A percentile compares a stretch with the other conserved stretches of the same genome.
Evolutionary conservation across 2,888 invertebrate genomes (phyloP).

Genomic region (Euproctis similis): DNA sequence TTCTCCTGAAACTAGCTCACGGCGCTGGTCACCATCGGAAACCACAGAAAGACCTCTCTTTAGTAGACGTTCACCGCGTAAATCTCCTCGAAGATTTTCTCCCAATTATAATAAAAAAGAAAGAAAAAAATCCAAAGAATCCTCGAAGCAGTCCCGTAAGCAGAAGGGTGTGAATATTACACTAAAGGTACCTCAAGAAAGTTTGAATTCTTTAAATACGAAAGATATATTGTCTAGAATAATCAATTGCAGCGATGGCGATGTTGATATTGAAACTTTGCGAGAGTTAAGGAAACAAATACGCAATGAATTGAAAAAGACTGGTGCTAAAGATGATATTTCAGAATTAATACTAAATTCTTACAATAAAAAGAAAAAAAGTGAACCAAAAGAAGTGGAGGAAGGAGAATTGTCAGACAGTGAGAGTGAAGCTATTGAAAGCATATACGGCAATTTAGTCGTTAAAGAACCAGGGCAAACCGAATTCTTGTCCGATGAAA

Average conservation of each 20-base stretch:
- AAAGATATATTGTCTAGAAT: slow-evolving; percentile 62
- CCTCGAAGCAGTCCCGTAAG: slow-evolving; percentile 19
- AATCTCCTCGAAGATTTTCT: slow-evolving; percentile 38
- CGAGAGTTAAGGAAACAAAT: slow-evolving; percentile 64
- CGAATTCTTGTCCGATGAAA: slow-evolving; percentile 25
- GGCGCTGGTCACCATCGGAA: slow-evolving; percentile 26
- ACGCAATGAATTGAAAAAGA: slow-evolving; percentile 62
- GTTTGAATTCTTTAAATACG: slow-evolving; percentile 53
- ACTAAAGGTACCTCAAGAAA: slow-evolving; percentile 61
- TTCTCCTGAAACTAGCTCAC: slow-evolving; percentile 45
- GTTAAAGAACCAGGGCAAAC: slow-evolving; percentile 21
- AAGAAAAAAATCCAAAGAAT: slow-evolving; percentile 41
- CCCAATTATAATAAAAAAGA: slow-evolving; percentile 48
- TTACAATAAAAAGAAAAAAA: slow-evolving; percentile 36
- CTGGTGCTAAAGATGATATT: slow-evolving; percentile 60
- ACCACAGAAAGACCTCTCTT: slow-evolving; percentile 38
- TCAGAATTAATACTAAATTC: slow-evolving; percentile 63
- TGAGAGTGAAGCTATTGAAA: slow-evolving; percentile 64
- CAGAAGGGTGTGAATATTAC: slow-evolving; percentile 59
- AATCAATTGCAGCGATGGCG: slow-evolving; percentile 56
- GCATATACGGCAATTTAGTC: slow-evolving; percentile 56
- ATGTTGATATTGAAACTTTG: slow-evolving; percentile 67
- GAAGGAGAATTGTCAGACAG: slow-evolving; percentile 68
- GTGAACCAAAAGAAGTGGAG: slow-evolving; percentile 42
- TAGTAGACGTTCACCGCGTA: slow-evolving; percentile 42